Evolutionary conservation across 2,797 vertebrate genomes (phyloP).

Genomic region (Acrocephalus scirpaceus): DNA sequence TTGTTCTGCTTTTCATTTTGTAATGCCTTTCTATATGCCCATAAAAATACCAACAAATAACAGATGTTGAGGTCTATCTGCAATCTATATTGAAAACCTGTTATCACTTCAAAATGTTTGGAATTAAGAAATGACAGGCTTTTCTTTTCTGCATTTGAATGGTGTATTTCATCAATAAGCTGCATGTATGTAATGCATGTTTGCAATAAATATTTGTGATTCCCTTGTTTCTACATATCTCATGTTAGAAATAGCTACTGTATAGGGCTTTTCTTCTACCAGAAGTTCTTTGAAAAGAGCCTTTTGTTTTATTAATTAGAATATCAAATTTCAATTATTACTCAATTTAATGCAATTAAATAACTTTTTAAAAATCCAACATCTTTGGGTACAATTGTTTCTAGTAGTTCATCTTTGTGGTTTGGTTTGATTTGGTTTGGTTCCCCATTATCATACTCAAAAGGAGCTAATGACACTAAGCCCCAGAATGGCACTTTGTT

Average conservation of each 20-base stretch:
- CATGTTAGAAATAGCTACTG: not conserved
- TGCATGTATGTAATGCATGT: not conserved
- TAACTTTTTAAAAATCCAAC: not conserved
- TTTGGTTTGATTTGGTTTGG: not conserved
- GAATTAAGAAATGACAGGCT: not conserved
- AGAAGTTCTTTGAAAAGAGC: not conserved
- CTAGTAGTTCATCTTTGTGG: not conserved
- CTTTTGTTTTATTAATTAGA: not conserved
- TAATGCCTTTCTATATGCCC: not conserved
- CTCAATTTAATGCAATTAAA: not conserved
- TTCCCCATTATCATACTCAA: too few relatives aligned
- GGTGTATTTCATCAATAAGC: not conserved
- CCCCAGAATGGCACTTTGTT: not conserved
- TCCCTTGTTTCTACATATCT: not conserved
- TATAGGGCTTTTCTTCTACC: not conserved
- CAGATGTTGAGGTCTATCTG: not conserved
- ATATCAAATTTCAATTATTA: not conserved
- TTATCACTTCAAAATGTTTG: not conserved
- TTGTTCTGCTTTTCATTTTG: not conserved
- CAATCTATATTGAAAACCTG: not conserved
- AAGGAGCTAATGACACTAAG: not conserved
- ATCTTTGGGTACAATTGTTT: not conserved
- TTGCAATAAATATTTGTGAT: not conserved
- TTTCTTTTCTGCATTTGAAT: not conserved
- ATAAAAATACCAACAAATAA: not conserved